Base-by-base conservation (phyloP, 2,888 invertebrate species). In the Orchesellides sinensis region DNA sequence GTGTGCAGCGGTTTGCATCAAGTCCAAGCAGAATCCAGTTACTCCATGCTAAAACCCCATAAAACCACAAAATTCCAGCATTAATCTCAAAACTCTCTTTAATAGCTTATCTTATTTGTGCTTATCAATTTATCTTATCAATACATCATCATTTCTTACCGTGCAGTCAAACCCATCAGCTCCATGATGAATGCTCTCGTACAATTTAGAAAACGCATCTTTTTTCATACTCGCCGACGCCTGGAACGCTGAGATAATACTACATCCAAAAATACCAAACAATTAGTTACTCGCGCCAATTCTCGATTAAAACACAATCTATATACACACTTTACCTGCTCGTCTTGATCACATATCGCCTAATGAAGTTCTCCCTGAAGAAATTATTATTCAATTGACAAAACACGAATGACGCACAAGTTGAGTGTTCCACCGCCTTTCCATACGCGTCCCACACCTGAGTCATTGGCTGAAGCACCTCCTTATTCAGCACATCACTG, bases 181-280 rank as follows among this genome's bases (percentile, higher is more conserved):
- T 52, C 87, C 87, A 25, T 83, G 83, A 75, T 87, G 84, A 40
- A 84, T 74, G n/a, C 74, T 69, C 59, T 87, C 86, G 68, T 87
- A 87, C 12, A 87, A 56, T 40, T 77, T 66, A 4, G 86, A 85
- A 54, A 87, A 87, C 5, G 85, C 86, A 49, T 87, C 86, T 65
- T 83, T 82, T 49, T 86, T 85, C 83, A 86, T 86, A 0, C 66
- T 66, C n/a, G 83, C 83, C 0, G 86, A 85, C 17, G 85, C 85
- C 73, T 87, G 87, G 85, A 87, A 87, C 0, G 87, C 87, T 4
- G 86, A 86, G 32, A 86, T 84, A 72, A 87, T 86, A 82, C 86
- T 84, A 27, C n/a, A n/a, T n/a, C n/a, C n/a, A 17, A 52, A 68
- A 19, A 40, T 45, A 21, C 19, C n/a, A 40, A 77, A 69, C 17